These are phyloP conservation scores for Hirtodrosophila duncani DNA, from an alignment of 2,888 invertebrate genomes.

Conservation along the genomic window DNA sequence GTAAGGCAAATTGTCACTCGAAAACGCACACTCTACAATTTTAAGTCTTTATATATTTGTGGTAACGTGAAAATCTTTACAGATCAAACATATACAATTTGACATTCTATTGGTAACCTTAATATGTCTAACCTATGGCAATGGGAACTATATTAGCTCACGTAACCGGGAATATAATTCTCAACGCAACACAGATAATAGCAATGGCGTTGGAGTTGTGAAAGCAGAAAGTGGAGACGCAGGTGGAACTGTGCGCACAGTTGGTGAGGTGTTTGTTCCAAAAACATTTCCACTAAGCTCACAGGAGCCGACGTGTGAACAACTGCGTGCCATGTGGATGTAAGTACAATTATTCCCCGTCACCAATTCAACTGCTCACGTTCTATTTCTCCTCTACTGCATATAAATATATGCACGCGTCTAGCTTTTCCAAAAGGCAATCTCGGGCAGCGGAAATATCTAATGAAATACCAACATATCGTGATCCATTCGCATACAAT, in stretches of 20 bases:
- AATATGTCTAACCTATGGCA: conserved; percentile 28
- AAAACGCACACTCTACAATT: too few species aligned
- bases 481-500: conserved; percentile 89
- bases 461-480: conserved; percentile 90
- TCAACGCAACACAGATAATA: conserved; percentile 27
- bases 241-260: conserved; percentile 26
- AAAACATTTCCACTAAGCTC: conserved; percentile 72
- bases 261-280: conserved; percentile 73
- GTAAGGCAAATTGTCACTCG: too few species aligned
- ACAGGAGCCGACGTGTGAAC: conserved; percentile 89
- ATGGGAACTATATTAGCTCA: conserved; percentile 39
- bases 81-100: conserved; percentile 40
- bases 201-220: too few species aligned
- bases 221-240: conserved; percentile 18
- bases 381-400: too few species aligned
- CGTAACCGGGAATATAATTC: conserved; percentile 38
- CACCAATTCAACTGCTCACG: too few species aligned
- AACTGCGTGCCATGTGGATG: conserved; percentile 94
- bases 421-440: conserved; percentile 89
- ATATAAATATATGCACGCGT: not conserved
- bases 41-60: not conserved
- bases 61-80: conserved; percentile 4
- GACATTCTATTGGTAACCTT: conserved; percentile 40
- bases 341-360: conserved; percentile 67
- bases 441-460: conserved; percentile 91